Evolutionary conservation across 2,888 invertebrate genomes (phyloP).

Genomic region (Oscheius sp.): DNA sequence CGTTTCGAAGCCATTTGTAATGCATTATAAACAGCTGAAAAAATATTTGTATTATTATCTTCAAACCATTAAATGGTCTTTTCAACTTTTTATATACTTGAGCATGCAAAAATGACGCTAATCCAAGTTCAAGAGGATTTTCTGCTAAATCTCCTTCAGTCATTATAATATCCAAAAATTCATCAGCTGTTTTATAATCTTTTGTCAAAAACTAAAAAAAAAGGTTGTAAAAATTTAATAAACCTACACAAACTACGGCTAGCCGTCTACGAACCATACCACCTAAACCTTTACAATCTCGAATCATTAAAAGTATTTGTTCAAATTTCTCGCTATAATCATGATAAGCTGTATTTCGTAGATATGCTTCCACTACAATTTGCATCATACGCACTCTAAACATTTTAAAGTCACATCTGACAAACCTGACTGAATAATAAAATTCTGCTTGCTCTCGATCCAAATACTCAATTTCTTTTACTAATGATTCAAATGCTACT

Average conservation of each 20-base stretch:
- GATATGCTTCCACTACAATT: background rate
- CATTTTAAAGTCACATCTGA: background rate
- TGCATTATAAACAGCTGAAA: too few relatives aligned
- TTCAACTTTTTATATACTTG: too few relatives aligned
- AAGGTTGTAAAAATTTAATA: background rate
- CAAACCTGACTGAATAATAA: background rate
- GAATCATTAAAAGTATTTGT: background rate
- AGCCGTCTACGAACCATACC: background rate
- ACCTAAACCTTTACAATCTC: background rate
- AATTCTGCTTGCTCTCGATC: background rate
- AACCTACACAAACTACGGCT: background rate
- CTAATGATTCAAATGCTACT: background rate
- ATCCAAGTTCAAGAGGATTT: background rate
- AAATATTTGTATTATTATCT: too few relatives aligned
- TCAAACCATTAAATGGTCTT: too few relatives aligned
- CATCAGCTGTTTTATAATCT: background rate
- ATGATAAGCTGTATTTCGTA: background rate
- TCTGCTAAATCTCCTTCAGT: background rate
- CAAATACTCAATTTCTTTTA: background rate
- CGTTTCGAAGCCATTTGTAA: too few relatives aligned
- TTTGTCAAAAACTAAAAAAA: background rate
- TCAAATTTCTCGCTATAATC: background rate
- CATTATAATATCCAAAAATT: background rate
- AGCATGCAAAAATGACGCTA: too few relatives aligned
- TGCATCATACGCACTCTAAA: background rate